These are phyloP conservation scores for Melopsittacus undulatus DNA, from an alignment of 2,797 vertebrate genomes.

Conservation along the genomic window DNA sequence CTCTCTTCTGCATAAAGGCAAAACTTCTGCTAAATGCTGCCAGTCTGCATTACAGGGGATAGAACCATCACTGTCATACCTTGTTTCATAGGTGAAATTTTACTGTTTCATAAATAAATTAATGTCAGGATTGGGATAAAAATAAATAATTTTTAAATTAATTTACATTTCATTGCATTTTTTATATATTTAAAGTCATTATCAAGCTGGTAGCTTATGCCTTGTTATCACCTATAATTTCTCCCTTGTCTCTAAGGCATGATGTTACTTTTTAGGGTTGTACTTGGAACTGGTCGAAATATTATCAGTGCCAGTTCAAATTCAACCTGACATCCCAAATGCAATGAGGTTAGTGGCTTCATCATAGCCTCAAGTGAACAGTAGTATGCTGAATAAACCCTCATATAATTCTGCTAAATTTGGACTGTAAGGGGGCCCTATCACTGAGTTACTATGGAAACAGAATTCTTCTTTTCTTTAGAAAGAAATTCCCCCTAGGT, in stretches of 20 bases:
- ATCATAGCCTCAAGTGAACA: conserved; percentile 47
- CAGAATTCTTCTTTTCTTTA: conserved; percentile 71
- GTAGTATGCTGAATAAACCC: conserved; percentile 64
- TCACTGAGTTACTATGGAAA: conserved; percentile 78
- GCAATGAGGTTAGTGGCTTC: conserved; percentile 52
- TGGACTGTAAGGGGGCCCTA: conserved; percentile 71
- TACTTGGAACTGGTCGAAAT: not conserved
- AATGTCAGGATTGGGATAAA: not conserved
- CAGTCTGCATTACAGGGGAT: not conserved
- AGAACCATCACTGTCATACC: not conserved
- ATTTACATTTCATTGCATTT: not conserved
- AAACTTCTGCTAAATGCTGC: not conserved
- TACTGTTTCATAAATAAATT: not conserved
- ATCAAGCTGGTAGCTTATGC: not conserved
- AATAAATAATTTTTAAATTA: not conserved
- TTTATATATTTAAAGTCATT: not conserved
- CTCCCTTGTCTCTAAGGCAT: not conserved
- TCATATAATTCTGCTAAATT: conserved; percentile 74
- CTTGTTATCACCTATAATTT: not conserved
- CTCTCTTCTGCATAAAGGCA: not conserved
- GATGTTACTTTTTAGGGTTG: not conserved
- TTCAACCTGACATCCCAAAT: conserved; percentile 47
- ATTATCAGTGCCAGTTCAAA: not conserved
- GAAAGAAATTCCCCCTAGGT: conserved; percentile 72
- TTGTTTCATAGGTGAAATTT: not conserved